Evolutionary conservation across 2,888 invertebrate species (phyloP).

Genomic region (Xestia ashworthii): DNA sequence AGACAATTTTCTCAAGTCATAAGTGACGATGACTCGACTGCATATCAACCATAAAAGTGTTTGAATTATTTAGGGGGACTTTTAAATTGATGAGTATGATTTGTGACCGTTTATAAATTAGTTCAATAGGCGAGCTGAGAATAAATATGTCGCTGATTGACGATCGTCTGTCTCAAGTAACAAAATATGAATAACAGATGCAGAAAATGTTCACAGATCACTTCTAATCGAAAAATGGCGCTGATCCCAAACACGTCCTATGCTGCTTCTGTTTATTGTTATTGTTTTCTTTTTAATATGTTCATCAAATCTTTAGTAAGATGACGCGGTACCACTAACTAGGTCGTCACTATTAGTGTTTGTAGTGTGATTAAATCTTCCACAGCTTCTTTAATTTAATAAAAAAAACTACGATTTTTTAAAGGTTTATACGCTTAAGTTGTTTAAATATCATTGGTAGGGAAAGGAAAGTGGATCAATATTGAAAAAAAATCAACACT

Average conservation of each 20-base stretch:
- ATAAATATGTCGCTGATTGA: slow-evolving; percentile 61
- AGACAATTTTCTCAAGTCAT: slow-evolving; percentile 25
- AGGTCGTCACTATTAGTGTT: background rate
- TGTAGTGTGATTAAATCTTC: background rate
- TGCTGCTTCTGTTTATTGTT: background rate
- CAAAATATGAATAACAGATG: slow-evolving; percentile 13
- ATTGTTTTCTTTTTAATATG: background rate
- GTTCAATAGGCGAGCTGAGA: slow-evolving; percentile 68
- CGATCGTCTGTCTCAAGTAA: slow-evolving; percentile 27
- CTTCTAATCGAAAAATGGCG: background rate
- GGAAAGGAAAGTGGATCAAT: background rate
- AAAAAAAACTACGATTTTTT: too few relatives aligned
- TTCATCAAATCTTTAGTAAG: background rate
- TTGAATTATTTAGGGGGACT: slow-evolving; percentile 59
- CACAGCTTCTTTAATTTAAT: background rate
- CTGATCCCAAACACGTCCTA: background rate
- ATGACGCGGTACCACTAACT: background rate
- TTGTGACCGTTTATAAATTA: slow-evolving; percentile 70
- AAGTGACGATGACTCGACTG: slow-evolving; percentile 26
- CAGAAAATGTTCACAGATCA: slow-evolving; percentile 3
- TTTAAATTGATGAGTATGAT: slow-evolving; percentile 70
- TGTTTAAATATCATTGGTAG: background rate
- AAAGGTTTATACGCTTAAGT: background rate
- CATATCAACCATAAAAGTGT: slow-evolving; percentile 39
- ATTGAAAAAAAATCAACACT: background rate